phyloP scores from a whole-genome alignment of 2,797 vertebrate species.

The Apodemus agrarius region DNA sequence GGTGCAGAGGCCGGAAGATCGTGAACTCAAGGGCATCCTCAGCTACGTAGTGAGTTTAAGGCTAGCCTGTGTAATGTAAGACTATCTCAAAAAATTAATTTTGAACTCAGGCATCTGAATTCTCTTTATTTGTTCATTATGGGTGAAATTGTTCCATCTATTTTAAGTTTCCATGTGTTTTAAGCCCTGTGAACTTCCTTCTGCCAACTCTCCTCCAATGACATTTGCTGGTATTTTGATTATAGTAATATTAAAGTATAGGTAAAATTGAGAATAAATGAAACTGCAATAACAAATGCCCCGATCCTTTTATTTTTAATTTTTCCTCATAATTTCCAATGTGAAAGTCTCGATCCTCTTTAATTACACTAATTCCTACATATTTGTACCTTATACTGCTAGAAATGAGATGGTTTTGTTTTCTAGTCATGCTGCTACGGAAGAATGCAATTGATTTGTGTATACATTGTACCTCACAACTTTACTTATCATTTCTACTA shows the following conservation, averaged over 20 bases:
- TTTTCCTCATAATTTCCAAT: slow-evolving; percentile 29
- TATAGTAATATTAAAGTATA: not conserved
- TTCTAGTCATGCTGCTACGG: not conserved
- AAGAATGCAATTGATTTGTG: not conserved
- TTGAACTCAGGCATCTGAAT: not conserved
- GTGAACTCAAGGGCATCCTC: not conserved
- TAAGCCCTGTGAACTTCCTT: not conserved
- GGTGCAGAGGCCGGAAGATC: not conserved
- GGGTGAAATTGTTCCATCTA: not conserved
- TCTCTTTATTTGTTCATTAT: not conserved
- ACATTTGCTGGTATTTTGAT: not conserved
- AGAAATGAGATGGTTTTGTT: not conserved
- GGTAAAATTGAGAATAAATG: not conserved
- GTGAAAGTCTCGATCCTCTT: not conserved
- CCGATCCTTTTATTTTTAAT: not conserved
- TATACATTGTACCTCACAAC: not conserved
- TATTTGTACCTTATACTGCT: not conserved
- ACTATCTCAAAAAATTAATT: not conserved
- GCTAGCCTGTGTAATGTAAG: not conserved
- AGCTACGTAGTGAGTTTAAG: not conserved
- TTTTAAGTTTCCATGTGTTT: not conserved
- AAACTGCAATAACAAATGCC: not conserved
- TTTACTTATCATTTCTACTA: not conserved
- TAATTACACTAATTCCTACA: not conserved
- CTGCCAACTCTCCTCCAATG: not conserved